A percentile compares a stretch with the other conserved stretches of the same genome.
Evolutionary conservation across 1,140 invertebrate species (phyloP).

Genomic region (Lysiphlebus fabarum): DNA sequence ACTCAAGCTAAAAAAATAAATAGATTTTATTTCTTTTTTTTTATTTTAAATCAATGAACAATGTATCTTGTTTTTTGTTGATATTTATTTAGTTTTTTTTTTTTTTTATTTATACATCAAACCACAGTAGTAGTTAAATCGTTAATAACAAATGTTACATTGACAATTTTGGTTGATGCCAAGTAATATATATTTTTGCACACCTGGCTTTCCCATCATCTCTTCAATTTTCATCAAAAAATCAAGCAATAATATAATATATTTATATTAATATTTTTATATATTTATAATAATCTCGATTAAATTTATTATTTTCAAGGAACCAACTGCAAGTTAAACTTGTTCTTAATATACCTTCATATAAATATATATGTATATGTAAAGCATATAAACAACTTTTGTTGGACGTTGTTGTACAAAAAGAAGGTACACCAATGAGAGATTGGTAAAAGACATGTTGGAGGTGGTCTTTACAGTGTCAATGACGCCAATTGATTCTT

Average conservation of each 20-base stretch:
- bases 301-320: constrained; percentile 4
- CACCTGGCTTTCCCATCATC: constrained; percentile 15
- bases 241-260: constrained; percentile 12
- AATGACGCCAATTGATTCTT: constrained; percentile 24
- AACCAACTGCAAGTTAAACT: too few species aligned
- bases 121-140: constrained; percentile 11
- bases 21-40: too few species aligned
- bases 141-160: constrained; percentile 14
- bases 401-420: constrained; percentile 15
- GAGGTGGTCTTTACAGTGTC: constrained; percentile 23
- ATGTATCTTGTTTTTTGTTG: neutral
- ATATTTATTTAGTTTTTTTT: constrained; percentile 2
- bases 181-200: constrained; percentile 15
- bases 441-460: constrained; percentile 12
- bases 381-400: too few species aligned
- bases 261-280: too few species aligned
- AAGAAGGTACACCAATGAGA: constrained; percentile 23
- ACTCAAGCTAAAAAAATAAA: too few species aligned
- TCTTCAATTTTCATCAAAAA: neutral
- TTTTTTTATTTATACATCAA: neutral
- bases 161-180: constrained; percentile 3
- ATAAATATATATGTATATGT: too few species aligned
- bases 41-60: constrained; percentile 10
- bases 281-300: constrained; percentile 3
- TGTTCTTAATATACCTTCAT: too few species aligned